These are phyloP conservation scores for Sebastes iracundus DNA, from an alignment of 2,797 vertebrate genomes.

Conservation along the genomic window DNA sequence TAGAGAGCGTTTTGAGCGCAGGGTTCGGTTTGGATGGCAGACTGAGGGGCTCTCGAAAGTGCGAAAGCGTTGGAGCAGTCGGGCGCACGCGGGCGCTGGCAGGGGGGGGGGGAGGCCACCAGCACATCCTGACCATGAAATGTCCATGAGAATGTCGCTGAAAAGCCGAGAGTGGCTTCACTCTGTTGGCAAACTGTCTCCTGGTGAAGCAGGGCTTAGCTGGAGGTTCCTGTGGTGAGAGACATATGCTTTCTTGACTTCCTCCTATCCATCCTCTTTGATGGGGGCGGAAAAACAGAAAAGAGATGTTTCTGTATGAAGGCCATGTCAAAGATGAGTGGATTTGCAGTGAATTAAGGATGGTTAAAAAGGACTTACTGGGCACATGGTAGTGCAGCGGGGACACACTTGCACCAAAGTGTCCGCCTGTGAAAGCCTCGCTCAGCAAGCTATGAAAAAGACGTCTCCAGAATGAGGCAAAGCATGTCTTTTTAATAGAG, in stretches of 20 bases:
- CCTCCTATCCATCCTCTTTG: conserved; percentile 45
- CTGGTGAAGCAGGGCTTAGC: conserved; percentile 26
- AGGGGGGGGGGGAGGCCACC: conserved; percentile 17
- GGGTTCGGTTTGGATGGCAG: conserved; percentile 40
- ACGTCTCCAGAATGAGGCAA: conserved; percentile 53
- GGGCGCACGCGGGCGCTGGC: neutral
- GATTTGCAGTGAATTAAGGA: conserved; percentile 58
- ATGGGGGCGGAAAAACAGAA: conserved; percentile 43
- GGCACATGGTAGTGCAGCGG: neutral
- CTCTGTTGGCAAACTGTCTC: conserved; percentile 27
- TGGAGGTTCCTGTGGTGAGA: conserved; percentile 29
- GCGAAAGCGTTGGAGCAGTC: conserved; percentile 40
- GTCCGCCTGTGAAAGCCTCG: conserved; percentile 42
- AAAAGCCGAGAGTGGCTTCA: conserved; percentile 24
- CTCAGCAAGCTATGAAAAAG: conserved; percentile 36
- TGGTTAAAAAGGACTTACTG: conserved; percentile 50
- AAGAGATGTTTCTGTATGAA: conserved; percentile 53
- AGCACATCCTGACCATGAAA: conserved; percentile 37
- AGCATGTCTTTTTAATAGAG: conserved; percentile 71
- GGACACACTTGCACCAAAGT: conserved; percentile 12
- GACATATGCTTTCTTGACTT: conserved; percentile 60
- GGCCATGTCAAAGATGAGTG: conserved; percentile 47
- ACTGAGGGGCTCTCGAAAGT: conserved; percentile 43
- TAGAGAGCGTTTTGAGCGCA: conserved; percentile 55
- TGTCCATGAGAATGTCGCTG: conserved; percentile 36